phyloP scores from a whole-genome alignment of 2,888 invertebrate species.

The Acronicta psi region DNA sequence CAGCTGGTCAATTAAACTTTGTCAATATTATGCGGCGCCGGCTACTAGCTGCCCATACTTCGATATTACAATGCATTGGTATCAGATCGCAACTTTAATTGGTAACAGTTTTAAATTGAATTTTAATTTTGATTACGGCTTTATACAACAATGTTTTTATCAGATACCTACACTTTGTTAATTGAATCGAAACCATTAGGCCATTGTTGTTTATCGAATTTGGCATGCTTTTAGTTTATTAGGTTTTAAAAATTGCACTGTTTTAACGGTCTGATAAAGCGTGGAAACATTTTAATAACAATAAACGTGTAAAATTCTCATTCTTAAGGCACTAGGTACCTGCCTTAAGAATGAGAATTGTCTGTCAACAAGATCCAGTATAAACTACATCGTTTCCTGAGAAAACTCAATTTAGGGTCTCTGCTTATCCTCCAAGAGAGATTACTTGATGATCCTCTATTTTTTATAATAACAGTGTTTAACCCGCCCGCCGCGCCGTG shows the following conservation, averaged over 20 bases:
- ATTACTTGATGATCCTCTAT: constrained; percentile 18
- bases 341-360: neutral
- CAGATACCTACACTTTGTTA: neutral
- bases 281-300: too few relatives aligned
- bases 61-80: constrained; percentile 28
- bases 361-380: neutral
- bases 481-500: neutral
- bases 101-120: constrained; percentile 27
- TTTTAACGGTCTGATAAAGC: too few relatives aligned
- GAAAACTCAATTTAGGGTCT: constrained; percentile 38
- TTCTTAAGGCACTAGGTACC: too few relatives aligned
- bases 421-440: constrained; percentile 5
- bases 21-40: constrained; percentile 40
- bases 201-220: neutral
- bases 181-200: neutral
- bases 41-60: constrained; percentile 16
- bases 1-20: constrained; percentile 61
- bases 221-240: too few relatives aligned
- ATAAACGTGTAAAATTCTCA: neutral
- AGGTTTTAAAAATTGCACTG: too few relatives aligned
- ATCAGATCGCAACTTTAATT: constrained; percentile 50
- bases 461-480: constrained; percentile 9
- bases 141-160: neutral
- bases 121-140: constrained; percentile 26
- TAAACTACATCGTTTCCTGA: constrained; percentile 14